Evolutionary conservation across 2,888 invertebrate species (phyloP).

Genomic region (Scaeva pyrastri): DNA sequence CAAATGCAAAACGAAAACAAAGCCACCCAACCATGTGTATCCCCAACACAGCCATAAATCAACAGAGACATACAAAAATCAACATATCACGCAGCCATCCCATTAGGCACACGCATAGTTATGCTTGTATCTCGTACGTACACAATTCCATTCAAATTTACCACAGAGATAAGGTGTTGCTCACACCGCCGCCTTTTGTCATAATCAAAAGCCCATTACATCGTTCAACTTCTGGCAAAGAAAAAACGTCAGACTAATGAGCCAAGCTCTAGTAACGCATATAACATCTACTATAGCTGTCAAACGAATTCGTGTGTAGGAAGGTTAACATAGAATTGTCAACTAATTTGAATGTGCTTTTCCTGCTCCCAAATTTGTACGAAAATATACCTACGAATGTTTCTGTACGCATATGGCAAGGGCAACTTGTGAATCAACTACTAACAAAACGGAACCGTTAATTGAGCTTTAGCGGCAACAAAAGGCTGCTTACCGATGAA

Average conservation of each 20-base stretch:
- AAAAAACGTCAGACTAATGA: constrained; percentile 52
- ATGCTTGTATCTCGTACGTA: not conserved
- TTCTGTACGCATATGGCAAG: constrained; percentile 31
- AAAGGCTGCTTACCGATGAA: constrained; percentile 31
- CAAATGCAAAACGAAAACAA: constrained; percentile 33
- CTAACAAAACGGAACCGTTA: constrained; percentile 59
- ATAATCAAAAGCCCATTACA: constrained; percentile 69
- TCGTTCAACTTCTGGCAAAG: constrained; percentile 29
- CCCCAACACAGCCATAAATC: constrained; percentile 47
- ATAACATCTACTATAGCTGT: not conserved
- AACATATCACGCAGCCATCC: constrained; percentile 47
- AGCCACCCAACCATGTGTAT: not conserved
- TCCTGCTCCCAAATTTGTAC: not conserved
- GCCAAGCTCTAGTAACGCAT: constrained; percentile 32
- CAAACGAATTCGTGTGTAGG: constrained; percentile 2
- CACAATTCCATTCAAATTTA: constrained; percentile 1
- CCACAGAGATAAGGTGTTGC: constrained; percentile 22
- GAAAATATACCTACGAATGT: too few relatives aligned
- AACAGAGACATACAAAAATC: constrained; percentile 30
- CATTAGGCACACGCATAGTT: constrained; percentile 50
- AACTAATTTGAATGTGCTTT: constrained; percentile 27
- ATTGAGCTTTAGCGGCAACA: constrained; percentile 66
- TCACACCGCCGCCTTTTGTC: constrained; percentile 37
- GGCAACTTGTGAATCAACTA: constrained; percentile 57
- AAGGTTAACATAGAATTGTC: constrained; percentile 13